phyloP scores from a whole-genome alignment of 2,797 vertebrate genomes.

The Babyrousa celebensis region DNA sequence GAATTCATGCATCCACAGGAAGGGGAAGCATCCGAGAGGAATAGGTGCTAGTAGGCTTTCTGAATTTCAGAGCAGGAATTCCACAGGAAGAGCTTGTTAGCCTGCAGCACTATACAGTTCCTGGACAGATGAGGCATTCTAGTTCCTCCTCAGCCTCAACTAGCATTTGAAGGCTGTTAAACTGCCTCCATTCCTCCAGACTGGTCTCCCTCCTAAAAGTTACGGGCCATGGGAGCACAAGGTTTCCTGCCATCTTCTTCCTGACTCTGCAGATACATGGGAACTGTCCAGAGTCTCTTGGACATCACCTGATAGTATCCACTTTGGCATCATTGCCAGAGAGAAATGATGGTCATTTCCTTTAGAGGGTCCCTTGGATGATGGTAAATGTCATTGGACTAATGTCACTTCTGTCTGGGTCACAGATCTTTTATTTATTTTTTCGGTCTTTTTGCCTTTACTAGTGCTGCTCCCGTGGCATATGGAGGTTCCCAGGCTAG shows the following conservation, averaged over 20 bases:
- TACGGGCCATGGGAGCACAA: neutral
- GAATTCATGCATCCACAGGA: too few species aligned
- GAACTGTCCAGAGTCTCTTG: neutral
- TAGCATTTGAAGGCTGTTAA: neutral
- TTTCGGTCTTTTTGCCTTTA: too few species aligned
- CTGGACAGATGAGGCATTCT: neutral
- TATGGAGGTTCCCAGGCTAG: too few species aligned
- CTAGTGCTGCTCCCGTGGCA: too few species aligned
- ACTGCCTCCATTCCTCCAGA: neutral
- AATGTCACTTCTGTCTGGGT: neutral
- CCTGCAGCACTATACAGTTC: neutral
- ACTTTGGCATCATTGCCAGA: neutral
- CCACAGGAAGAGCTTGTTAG: too few species aligned
- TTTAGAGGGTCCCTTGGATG: neutral
- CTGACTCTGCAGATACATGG: neutral
- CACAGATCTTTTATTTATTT: neutral
- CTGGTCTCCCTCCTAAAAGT: neutral
- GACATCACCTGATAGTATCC: neutral
- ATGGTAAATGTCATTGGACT: neutral
- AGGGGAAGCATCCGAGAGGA: neutral
- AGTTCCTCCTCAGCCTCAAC: neutral
- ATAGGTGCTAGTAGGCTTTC: neutral
- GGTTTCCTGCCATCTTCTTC: rapidly evolving
- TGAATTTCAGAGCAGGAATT: neutral
- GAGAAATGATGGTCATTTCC: neutral